phyloP scores from a whole-genome alignment of 2,888 invertebrate species.

The Poecilus cupreus region DNA sequence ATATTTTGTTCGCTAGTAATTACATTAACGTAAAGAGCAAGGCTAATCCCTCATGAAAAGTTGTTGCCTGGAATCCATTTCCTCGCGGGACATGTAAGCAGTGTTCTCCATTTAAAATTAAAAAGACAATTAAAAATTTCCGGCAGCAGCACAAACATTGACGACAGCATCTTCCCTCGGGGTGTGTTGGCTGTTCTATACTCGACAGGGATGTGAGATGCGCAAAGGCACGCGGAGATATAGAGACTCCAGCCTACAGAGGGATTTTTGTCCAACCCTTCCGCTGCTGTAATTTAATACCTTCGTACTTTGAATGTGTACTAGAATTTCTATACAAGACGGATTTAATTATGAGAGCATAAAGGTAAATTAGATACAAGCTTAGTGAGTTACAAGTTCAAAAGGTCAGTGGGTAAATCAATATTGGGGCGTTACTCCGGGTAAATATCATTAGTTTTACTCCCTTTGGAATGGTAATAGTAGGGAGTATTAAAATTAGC shows the following conservation, averaged over 20 bases:
- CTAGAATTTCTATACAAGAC: conserved; percentile 30
- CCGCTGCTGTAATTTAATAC: conserved; percentile 6
- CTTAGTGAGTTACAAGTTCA: conserved; percentile 1
- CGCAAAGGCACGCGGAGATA: background rate
- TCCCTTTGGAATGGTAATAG: no score
- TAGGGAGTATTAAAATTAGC: no score
- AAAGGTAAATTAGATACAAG: conserved; percentile 20
- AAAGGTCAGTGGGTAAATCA: conserved; percentile 3
- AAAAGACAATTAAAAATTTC: conserved; percentile 34
- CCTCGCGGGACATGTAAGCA: conserved; percentile 14
- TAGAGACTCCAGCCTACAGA: background rate
- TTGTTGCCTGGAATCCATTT: background rate
- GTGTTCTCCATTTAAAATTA: conserved; percentile 8
- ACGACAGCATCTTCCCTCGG: background rate
- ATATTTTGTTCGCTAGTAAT: background rate
- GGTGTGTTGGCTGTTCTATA: background rate
- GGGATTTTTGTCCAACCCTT: background rate
- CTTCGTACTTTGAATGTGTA: conserved; percentile 8
- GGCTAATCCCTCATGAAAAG: background rate
- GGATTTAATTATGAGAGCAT: conserved; percentile 29
- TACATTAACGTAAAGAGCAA: background rate
- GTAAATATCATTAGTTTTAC: background rate
- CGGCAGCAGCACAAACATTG: background rate
- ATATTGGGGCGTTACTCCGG: background rate
- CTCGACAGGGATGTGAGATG: background rate